Conservation (phyloP, 1,140 invertebrate species). For the Phymorhynchus buccinoides region DNA sequence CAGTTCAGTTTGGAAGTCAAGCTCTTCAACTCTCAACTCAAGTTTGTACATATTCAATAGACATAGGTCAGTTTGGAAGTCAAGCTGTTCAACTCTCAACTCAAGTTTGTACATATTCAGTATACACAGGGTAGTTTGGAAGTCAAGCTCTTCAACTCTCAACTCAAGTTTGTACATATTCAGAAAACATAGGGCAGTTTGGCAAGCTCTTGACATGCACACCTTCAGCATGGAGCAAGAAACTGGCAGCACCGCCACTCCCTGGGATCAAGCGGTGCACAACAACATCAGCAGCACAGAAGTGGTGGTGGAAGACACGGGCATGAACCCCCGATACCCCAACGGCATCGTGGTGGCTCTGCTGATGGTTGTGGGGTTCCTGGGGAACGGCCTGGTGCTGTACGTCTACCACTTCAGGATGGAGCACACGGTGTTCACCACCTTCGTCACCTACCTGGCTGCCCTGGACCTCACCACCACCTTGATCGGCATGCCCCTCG, state of each 20-base stretch:
- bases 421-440: conserved; percentile 39
- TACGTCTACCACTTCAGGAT: conserved; percentile 44
- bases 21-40: too few relatives aligned
- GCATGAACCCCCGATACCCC: conserved; percentile 39
- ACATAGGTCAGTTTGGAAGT: too few relatives aligned
- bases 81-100: too few relatives aligned
- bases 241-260: not conserved
- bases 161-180: too few relatives aligned
- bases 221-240: not conserved
- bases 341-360: conserved; percentile 40
- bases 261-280: not conserved
- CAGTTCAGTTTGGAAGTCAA: too few relatives aligned
- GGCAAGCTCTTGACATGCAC: too few relatives aligned
- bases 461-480: conserved; percentile 42
- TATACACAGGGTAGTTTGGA: too few relatives aligned
- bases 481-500: conserved; percentile 42
- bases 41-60: too few relatives aligned
- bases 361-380: conserved; percentile 32
- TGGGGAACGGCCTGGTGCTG: conserved; percentile 45
- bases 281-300: not conserved
- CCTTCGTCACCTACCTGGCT: conserved; percentile 44
- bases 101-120: too few relatives aligned
- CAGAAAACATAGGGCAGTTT: too few relatives aligned
- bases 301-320: not conserved
- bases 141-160: too few relatives aligned